phyloP scores from a whole-genome alignment of 2,797 vertebrate species.

The Kryptolebias ocellatus region DNA sequence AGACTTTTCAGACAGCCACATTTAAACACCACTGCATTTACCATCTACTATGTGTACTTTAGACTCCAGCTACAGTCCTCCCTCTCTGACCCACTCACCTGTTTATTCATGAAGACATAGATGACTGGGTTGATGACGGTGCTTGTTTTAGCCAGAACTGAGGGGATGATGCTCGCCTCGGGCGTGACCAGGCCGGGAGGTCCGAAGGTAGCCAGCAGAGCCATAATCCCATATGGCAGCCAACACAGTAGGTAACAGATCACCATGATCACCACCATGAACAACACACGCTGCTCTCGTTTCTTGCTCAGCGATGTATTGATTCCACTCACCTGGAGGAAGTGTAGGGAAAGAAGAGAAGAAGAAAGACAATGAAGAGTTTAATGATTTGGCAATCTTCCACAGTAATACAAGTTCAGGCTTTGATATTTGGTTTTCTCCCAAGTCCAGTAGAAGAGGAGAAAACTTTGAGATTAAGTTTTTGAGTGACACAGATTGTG shows the following conservation, averaged over 20 bases:
- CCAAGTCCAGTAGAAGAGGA: background rate
- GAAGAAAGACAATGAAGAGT: conserved; percentile 4
- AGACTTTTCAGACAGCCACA: conserved; percentile 5
- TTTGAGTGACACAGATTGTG: conserved; percentile 14
- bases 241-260: conserved; percentile 87
- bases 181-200: conserved; percentile 78
- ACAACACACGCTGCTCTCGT: conserved; percentile 80
- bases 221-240: conserved; percentile 86
- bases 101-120: conserved; percentile 89
- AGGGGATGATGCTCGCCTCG: conserved; percentile 84
- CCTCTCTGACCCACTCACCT: conserved; percentile 73
- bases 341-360: background rate
- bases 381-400: background rate
- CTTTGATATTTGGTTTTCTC: background rate
- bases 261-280: conserved; percentile 86
- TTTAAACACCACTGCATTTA: conserved; percentile 13
- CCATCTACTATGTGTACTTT: too few relatives aligned
- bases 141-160: conserved; percentile 86
- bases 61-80: background rate
- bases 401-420: background rate
- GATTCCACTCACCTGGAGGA: conserved; percentile 78
- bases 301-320: conserved; percentile 64
- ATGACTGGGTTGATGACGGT: conserved; percentile 87
- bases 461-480: conserved; percentile 11
- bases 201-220: conserved; percentile 84